Conservation (phyloP, 2,888 invertebrate species). For the Eurytoma californica region DNA sequence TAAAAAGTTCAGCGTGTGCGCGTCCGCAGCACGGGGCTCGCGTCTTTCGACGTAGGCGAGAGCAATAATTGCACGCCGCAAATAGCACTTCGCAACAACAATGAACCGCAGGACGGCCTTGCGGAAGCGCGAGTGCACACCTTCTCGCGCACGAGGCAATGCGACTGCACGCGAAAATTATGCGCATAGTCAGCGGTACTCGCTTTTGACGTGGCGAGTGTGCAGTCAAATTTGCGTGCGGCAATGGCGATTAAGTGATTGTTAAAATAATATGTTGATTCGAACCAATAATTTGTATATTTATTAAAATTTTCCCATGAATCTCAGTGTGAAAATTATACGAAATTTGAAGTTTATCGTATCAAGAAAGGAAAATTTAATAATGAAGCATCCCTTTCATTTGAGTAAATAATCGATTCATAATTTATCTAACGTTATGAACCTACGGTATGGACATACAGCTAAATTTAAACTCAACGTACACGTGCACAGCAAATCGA, state of each 20-base stretch:
- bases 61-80: conserved; percentile 49
- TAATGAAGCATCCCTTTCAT: too few relatives aligned
- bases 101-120: conserved; percentile 56
- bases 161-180: conserved; percentile 7
- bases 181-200: not conserved
- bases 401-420: too few relatives aligned
- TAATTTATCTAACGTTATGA: too few relatives aligned
- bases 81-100: conserved; percentile 52
- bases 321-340: too few relatives aligned
- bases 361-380: too few relatives aligned
- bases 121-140: conserved; percentile 29
- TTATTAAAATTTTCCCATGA: too few relatives aligned
- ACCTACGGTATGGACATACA: not conserved
- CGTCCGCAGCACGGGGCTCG: not conserved
- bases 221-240: too few relatives aligned
- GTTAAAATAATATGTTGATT: too few relatives aligned
- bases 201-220: not conserved
- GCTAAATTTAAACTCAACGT: not conserved
- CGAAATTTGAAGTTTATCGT: too few relatives aligned
- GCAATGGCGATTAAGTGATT: too few relatives aligned
- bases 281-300: too few relatives aligned
- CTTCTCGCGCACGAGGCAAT: not conserved
- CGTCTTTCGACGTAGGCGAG: not conserved
- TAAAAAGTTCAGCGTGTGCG: too few relatives aligned
- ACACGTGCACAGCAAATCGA: conserved; percentile 8